A percentile compares a stretch with the other conserved stretches of the same genome.
phyloP scores from a whole-genome alignment of 2,888 invertebrate genomes.

The Thereva nobilitata region DNA sequence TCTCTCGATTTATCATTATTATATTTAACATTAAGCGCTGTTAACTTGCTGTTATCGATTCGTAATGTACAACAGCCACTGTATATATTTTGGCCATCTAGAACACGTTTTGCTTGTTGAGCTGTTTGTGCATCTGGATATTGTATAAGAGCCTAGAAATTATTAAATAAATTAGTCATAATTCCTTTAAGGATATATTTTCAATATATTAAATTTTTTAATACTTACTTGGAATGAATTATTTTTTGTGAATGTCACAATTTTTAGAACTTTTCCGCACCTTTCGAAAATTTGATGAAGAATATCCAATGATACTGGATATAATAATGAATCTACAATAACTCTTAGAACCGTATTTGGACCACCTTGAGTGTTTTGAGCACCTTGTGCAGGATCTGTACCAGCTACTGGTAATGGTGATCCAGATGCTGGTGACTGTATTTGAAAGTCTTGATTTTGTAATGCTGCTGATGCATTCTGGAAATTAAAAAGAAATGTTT shows the following conservation, averaged over 20 bases:
- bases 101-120: conserved; percentile 92
- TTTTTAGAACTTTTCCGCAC: conserved; percentile 98
- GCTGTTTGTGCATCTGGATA: conserved; percentile 97
- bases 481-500: conserved; percentile 53
- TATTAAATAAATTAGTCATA: conserved; percentile 68
- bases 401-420: conserved; percentile 69
- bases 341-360: conserved; percentile 96
- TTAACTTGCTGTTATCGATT: conserved; percentile 99
- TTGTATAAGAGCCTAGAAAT: conserved; percentile 98
- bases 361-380: conserved; percentile 68
- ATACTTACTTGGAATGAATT: conserved; percentile 68
- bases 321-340: conserved; percentile 98
- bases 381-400: conserved; percentile 59
- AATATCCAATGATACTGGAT: conserved; percentile 97
- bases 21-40: conserved; percentile 97
- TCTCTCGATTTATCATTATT: conserved; percentile 99
- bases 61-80: conserved; percentile 98
- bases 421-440: conserved; percentile 63
- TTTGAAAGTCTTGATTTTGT: conserved; percentile 78
- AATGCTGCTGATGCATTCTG: conserved; percentile 86
- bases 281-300: conserved; percentile 97
- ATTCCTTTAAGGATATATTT: conserved; percentile 8
- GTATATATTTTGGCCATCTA: conserved; percentile 99
- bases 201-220: conserved; percentile 2
- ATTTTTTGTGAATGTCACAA: conserved; percentile 99